Evolutionary conservation across 2,888 invertebrate genomes (phyloP).

Genomic region (Thymelicus acteon): DNA sequence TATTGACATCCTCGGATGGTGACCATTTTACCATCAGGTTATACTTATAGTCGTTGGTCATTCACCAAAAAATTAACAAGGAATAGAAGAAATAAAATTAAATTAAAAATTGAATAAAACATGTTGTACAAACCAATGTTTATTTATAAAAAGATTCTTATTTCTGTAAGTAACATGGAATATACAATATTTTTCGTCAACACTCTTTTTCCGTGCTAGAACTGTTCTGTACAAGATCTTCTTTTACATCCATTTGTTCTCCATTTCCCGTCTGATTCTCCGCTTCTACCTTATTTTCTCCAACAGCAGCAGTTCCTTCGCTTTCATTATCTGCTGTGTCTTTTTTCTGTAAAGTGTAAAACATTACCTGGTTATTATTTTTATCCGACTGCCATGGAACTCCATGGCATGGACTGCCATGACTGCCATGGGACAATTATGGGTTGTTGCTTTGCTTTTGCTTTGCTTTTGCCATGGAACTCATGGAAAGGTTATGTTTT

Average conservation of each 20-base stretch:
- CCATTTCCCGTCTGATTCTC: not conserved
- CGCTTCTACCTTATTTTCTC: not conserved
- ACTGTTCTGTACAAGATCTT: not conserved
- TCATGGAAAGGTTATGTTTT: no score
- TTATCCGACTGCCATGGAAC: no score
- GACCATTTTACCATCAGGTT: no score
- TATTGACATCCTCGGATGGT: no score
- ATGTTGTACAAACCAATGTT: not conserved
- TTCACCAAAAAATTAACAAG: no score
- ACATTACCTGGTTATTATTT: no score
- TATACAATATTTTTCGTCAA: not conserved
- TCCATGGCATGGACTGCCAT: no score
- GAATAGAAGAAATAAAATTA: not conserved
- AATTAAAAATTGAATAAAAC: not conserved
- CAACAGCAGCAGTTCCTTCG: not conserved
- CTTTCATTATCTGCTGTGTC: not conserved
- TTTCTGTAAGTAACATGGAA: conserved; percentile 40
- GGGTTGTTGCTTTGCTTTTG: no score
- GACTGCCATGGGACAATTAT: no score
- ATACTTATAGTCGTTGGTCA: no score
- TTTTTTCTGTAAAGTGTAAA: not conserved
- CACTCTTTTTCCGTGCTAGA: not conserved
- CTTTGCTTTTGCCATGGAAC: no score
- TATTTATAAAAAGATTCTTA: not conserved
- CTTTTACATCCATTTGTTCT: not conserved